These are phyloP conservation scores for Ditylenchus dipsaci DNA, from an alignment of 1,140 invertebrate species.

Conservation along the genomic window DNA sequence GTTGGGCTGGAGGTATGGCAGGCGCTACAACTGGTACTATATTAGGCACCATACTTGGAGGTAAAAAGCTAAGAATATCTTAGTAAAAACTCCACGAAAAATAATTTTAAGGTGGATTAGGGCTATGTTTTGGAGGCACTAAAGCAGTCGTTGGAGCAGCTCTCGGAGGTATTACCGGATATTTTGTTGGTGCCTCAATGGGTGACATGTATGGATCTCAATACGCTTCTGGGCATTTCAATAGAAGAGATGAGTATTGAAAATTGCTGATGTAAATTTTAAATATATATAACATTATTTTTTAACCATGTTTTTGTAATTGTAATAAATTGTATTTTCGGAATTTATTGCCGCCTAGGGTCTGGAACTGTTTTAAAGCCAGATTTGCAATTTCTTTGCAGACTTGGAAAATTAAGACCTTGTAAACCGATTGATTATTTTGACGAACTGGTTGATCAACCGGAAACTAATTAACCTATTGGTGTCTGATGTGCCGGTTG, in stretches of 20 bases:
- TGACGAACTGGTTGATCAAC: too few relatives aligned
- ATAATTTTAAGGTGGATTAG: background rate
- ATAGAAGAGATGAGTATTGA: background rate
- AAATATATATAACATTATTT: too few relatives aligned
- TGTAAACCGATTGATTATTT: too few relatives aligned
- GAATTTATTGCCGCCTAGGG: too few relatives aligned
- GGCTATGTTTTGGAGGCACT: background rate
- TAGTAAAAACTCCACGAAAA: background rate
- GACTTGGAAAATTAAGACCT: too few relatives aligned
- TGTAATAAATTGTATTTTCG: too few relatives aligned
- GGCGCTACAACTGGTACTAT: background rate
- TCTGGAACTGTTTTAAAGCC: too few relatives aligned
- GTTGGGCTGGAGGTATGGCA: constrained; percentile 1
- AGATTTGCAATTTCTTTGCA: too few relatives aligned
- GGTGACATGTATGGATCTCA: background rate
- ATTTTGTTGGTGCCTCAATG: background rate
- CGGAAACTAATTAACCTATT: too few relatives aligned
- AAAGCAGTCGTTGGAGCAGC: constrained; percentile 3
- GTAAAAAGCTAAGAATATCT: background rate
- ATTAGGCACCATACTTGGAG: background rate
- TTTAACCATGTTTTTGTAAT: too few relatives aligned
- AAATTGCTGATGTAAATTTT: too few relatives aligned
- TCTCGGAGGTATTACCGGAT: background rate
- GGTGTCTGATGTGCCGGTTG: too few relatives aligned
- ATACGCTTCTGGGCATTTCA: background rate